A percentile compares a stretch with the other conserved stretches of the same genome.
Evolutionary conservation across 2,888 invertebrate species (phyloP).

Genomic region (Synergus gifuensis): DNA sequence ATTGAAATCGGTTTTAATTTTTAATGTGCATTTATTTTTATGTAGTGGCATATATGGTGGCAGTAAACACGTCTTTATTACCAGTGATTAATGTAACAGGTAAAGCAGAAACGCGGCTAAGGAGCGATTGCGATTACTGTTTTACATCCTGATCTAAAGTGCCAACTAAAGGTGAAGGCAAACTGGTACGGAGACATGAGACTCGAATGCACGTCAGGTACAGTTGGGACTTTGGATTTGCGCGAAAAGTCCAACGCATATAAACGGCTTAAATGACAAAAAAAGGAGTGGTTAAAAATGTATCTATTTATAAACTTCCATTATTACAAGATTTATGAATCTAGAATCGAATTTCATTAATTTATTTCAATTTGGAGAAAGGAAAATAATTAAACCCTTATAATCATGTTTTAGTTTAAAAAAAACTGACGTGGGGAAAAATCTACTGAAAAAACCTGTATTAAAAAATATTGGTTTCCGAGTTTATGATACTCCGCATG

Average conservation of each 20-base stretch:
- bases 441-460: too few relatives aligned
- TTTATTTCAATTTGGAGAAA: neutral
- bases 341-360: neutral
- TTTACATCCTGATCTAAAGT: slow-evolving; percentile 41
- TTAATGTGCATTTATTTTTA: neutral
- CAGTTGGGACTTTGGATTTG: slow-evolving; percentile 34
- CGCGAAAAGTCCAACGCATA: slow-evolving; percentile 36
- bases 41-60: neutral
- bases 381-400: too few relatives aligned
- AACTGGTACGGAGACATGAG: slow-evolving; percentile 33
- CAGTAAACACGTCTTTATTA: slow-evolving; percentile 22
- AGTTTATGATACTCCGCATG: neutral
- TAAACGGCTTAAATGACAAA: slow-evolving; percentile 21
- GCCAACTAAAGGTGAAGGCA: slow-evolving; percentile 38
- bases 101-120: slow-evolving; percentile 31
- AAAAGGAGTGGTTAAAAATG: slow-evolving; percentile 31
- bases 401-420: too few relatives aligned
- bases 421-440: too few relatives aligned
- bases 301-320: slow-evolving; percentile 11
- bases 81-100: slow-evolving; percentile 36
- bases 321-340: neutral
- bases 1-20: neutral
- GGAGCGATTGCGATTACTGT: slow-evolving; percentile 38
- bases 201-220: slow-evolving; percentile 30
- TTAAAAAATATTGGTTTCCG: neutral